Evolutionary conservation across 92 coral and sea anemone genomes (phyloP), one percentile per base, ranked within the genome.

Genomic region (Umimayanthus chanpuru): DNA sequence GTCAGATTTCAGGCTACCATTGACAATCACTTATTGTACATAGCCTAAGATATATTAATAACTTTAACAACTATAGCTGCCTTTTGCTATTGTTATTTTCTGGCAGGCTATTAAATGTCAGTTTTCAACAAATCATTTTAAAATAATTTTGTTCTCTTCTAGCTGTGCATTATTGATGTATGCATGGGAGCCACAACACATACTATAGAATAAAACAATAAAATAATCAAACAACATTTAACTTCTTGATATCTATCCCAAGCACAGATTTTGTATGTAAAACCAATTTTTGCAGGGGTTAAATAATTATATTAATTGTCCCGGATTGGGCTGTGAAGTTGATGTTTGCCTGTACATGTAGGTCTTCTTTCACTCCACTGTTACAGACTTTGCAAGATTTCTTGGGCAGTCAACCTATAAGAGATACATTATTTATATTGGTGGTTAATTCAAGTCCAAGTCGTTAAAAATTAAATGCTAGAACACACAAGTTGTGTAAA

Each of bases 381-480:
- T 96, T 49, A 96, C 99, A 1, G 99, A 96, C 89, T 96, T 96
- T 73, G 99, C 99, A 88, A 96, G 85, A 79, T 96, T 96, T 88
- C 98, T 87, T 65, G 99, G 98, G 79, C 95, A 96, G 86, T 96
- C 99, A 88, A 96, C 99, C 99, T 96, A 67, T 41, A 87, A 75
- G 21, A 81, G 18, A 87, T 73, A 56, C 25, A 10, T 11, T 47
- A 53, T 32, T 32, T 14, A 70, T 41, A 21, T 14, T 70, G 53
- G 10, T 53, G 39, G 55, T 32, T 81, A 65, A 21, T 40, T 61
- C 26, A 61, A 61, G 68, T 21, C 1, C 68, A 61, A 61, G 7
- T 20, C 5, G 7, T 61, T 5, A 18, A 3, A 23, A 61, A 18
- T 21, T 18, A 6, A 25, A 61, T 3, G 26, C 21, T 21, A 18